Base-by-base conservation (phyloP, 2,888 invertebrate genomes). In the Synergus umbraculus region DNA sequence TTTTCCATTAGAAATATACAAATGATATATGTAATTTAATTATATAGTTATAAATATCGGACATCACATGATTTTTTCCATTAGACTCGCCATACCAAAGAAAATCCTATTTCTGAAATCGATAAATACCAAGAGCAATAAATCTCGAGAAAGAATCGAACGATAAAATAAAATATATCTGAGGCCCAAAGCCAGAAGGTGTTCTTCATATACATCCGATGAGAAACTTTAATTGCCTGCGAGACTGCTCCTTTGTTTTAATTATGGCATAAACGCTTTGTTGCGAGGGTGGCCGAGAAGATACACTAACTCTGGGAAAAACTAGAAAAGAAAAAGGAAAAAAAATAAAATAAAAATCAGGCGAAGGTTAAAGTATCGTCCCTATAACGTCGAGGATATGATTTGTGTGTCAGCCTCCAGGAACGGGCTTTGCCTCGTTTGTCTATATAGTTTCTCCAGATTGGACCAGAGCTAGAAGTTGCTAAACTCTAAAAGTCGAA, bases 371-470 rank as follows among this genome's bases (percentile, higher is more conserved):
- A 65, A 37, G 41, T 67, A 64, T 77, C 44, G 79, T 66, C 69
- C 79, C 29, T 63, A 66, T 78, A 82, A 77, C 78, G 79, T 60
- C 79, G 79, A 79, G 78, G 76, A 81, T 88, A 90, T 91, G 90
- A 90, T 91, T 91, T 90, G 90, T 90, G 90, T 89, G 88, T 85
- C 88, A 88, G 88, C 76, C 88, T 89, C 87, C 85, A 83, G 84
- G 89, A 91, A 88, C 85, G 82, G 76, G 81, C 78, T 73, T 65
- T 81, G 78, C 67, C 81, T 67, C 77, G 54, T 69, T 46, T 69
- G 64, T 64, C 76, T 69, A 78, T 69, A 79, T 81, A 67, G 80
- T 66, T 79, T 78, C 60, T 78, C 79, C 65, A 65, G 82, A 58
- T 81, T 60, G 60, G 60, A 60, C 60, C 60, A 60, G 64, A 60